Percentiles rank a stretch among this genome's conserved stretches.
Evolutionary conservation across 2,888 invertebrate genomes (phyloP).

Genomic region (Eueremaeus valkanovi): DNA sequence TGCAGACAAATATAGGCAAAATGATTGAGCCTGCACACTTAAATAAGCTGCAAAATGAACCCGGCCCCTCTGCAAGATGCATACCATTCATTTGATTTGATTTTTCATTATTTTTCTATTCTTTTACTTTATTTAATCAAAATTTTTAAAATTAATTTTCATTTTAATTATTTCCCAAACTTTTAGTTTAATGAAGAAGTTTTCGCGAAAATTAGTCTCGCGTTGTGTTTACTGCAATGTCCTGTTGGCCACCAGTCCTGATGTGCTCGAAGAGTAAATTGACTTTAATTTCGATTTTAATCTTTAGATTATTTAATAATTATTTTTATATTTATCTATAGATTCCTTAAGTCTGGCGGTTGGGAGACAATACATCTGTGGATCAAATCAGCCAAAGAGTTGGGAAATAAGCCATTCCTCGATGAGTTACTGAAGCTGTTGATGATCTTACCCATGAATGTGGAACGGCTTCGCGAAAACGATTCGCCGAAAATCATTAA

Average conservation of each 20-base stretch:
- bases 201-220: conserved; percentile 88
- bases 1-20: no score
- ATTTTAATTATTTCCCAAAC: conserved; percentile 53
- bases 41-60: no score
- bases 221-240: conserved; percentile 94
- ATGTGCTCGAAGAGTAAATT: conserved; percentile 68
- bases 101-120: neutral
- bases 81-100: neutral
- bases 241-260: conserved; percentile 75
- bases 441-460: conserved; percentile 80
- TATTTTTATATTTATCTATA: conserved; percentile 50
- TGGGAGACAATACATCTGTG: conserved; percentile 87
- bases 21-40: no score
- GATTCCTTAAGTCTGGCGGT: conserved; percentile 83
- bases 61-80: no score
- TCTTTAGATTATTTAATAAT: neutral
- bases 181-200: conserved; percentile 85
- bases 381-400: conserved; percentile 79
- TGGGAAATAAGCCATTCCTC: conserved; percentile 80
- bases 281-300: conserved; percentile 46
- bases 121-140: neutral
- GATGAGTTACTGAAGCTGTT: conserved; percentile 79
- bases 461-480: conserved; percentile 83
- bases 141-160: conserved; percentile 15
- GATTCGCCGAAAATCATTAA: conserved; percentile 88